These are phyloP conservation scores for Urophycis tenuis DNA, from an alignment of 2,797 vertebrate species.

Conservation along the genomic window DNA sequence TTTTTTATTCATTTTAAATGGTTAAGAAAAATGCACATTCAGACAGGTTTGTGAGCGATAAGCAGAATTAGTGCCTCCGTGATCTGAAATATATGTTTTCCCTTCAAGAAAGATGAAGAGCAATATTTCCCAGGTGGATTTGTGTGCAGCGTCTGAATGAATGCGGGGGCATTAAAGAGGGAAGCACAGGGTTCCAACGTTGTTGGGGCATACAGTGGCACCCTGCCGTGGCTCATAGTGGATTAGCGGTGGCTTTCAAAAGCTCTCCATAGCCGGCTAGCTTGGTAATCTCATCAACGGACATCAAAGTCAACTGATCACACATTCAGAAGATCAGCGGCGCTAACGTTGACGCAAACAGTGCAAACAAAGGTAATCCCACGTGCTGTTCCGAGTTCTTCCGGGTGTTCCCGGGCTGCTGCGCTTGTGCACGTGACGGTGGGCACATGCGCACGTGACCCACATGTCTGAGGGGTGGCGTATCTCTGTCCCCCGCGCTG, in stretches of 20 bases:
- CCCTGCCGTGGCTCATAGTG: neutral
- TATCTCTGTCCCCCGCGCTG: slow-evolving; percentile 8
- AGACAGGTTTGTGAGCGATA: neutral
- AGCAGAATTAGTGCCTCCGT: neutral
- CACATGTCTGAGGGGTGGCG: neutral
- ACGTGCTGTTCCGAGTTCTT: slow-evolving; percentile 37
- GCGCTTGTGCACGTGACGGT: neutral
- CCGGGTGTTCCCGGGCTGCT: neutral
- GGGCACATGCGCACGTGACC: slow-evolving; percentile 29
- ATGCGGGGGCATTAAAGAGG: no score
- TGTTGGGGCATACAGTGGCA: neutral
- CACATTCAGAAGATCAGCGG: neutral
- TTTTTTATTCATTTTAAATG: neutral
- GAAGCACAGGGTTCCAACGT: no score
- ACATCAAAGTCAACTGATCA: neutral
- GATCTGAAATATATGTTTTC: neutral
- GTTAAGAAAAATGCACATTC: neutral
- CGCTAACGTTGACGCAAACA: slow-evolving; percentile 3
- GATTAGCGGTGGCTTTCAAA: neutral
- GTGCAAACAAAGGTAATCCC: slow-evolving; percentile 16
- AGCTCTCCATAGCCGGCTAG: neutral
- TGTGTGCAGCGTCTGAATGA: no score
- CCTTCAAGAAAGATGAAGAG: no score
- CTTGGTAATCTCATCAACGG: neutral
- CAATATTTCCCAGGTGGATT: no score